These are phyloP conservation scores for Mesodorylaimus sp. DNA, from an alignment of 2,888 invertebrate genomes.

Conservation along the genomic window DNA sequence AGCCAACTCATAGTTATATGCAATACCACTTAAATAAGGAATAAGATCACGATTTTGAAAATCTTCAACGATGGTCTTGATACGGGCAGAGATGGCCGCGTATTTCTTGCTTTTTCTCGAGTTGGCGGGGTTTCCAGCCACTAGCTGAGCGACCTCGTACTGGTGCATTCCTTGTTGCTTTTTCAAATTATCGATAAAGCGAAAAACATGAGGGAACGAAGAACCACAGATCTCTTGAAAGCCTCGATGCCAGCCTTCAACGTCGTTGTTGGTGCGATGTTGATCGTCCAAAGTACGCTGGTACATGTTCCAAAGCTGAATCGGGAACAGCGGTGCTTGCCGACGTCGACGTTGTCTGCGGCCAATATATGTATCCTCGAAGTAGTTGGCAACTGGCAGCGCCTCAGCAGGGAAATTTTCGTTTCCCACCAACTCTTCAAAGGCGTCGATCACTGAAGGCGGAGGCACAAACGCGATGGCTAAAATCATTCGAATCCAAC, in stretches of 20 bases:
- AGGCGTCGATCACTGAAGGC: not conserved
- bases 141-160: not conserved
- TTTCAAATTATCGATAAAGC: not conserved
- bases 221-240: not conserved
- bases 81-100: not conserved
- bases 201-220: not conserved
- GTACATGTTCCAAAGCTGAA: not conserved
- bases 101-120: not conserved
- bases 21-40: not conserved
- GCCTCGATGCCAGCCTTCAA: constrained; percentile 1
- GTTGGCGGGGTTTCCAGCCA: not conserved
- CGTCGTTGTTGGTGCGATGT: not conserved
- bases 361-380: constrained; percentile 3
- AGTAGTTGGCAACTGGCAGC: not conserved
- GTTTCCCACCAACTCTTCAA: not conserved
- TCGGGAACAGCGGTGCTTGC: not conserved
- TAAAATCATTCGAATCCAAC: not conserved
- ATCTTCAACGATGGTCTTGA: not conserved
- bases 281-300: not conserved
- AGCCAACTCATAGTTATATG: not conserved
- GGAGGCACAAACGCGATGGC: not conserved
- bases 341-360: not conserved
- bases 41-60: not conserved
- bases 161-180: not conserved
- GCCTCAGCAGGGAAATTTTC: not conserved